These are phyloP conservation scores for Drosophila rellima DNA, from an alignment of 2,888 invertebrate genomes.

Conservation along the genomic window DNA sequence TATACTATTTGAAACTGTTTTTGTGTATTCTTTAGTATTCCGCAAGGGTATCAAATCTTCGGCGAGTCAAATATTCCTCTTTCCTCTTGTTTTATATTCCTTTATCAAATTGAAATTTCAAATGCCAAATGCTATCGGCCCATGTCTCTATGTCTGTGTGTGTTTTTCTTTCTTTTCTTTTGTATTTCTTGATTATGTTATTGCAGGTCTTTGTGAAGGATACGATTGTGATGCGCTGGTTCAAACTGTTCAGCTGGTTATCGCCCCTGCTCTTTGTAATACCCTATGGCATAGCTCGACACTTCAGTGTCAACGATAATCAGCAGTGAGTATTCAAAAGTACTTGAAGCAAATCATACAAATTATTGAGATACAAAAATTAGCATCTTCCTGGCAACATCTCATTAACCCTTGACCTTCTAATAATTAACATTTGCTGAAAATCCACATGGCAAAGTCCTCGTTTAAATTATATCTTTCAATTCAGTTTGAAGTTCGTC, in stretches of 20 bases:
- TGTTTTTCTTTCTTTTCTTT: neutral
- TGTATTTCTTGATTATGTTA: neutral
- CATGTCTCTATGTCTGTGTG: neutral
- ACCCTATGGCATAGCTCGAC: slow-evolving; percentile 85
- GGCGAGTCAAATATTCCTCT: neutral
- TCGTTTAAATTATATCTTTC: no score
- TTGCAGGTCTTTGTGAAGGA: slow-evolving; percentile 90
- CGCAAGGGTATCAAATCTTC: neutral
- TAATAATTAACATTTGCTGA: no score
- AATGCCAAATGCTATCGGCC: slow-evolving; percentile 24
- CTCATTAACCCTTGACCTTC: neutral
- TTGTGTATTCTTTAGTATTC: no score
- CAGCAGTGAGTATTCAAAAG: slow-evolving; percentile 86
- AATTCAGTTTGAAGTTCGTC: no score
- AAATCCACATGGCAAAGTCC: no score
- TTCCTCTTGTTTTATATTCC: slow-evolving; percentile 13
- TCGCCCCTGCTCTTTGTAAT: slow-evolving; percentile 87
- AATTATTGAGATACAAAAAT: neutral
- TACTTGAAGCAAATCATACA: neutral
- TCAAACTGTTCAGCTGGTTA: slow-evolving; percentile 90
- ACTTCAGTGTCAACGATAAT: slow-evolving; percentile 86
- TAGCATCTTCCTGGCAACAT: no score
- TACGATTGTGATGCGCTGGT: slow-evolving; percentile 90
- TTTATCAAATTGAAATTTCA: slow-evolving; percentile 32
- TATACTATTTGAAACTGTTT: no score